phyloP scores from a whole-genome alignment of 2,888 invertebrate genomes.

The Nudaria mundana region DNA sequence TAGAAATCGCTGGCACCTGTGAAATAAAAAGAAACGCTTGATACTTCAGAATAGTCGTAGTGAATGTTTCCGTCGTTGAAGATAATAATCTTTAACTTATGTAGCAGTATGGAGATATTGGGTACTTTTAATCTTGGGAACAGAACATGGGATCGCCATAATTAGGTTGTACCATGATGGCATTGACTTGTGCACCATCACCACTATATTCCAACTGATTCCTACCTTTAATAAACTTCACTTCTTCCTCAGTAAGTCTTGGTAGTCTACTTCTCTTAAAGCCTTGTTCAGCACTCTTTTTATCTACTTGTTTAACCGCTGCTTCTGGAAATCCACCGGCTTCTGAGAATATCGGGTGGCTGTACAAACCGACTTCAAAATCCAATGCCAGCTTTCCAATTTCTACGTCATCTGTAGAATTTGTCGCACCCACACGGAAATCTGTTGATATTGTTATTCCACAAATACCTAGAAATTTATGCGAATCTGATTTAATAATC shows the following conservation, averaged over 20 bases:
- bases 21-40: no score
- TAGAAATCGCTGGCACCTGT: constrained; percentile 63
- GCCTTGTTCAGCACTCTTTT: constrained; percentile 71
- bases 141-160: no score
- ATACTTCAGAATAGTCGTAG: no score
- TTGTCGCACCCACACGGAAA: constrained; percentile 45
- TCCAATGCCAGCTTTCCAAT: constrained; percentile 50
- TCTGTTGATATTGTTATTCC: constrained; percentile 63
- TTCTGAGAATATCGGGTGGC: constrained; percentile 68
- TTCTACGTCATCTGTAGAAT: constrained; percentile 49
- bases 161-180: no score
- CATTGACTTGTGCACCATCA: no score
- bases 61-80: no score
- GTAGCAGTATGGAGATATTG: no score
- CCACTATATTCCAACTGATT: no score
- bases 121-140: no score
- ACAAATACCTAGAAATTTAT: constrained; percentile 42
- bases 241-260: constrained; percentile 62
- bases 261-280: constrained; percentile 69
- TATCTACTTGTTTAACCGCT: constrained; percentile 58
- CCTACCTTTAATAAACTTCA: constrained; percentile 55
- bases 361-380: constrained; percentile 60
- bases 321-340: constrained; percentile 74
- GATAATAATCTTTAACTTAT: no score
- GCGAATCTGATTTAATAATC: no score